Evolutionary conservation across 2,113 vertebrate species (phyloP).

Genomic region (Triplophysa tibetana): DNA sequence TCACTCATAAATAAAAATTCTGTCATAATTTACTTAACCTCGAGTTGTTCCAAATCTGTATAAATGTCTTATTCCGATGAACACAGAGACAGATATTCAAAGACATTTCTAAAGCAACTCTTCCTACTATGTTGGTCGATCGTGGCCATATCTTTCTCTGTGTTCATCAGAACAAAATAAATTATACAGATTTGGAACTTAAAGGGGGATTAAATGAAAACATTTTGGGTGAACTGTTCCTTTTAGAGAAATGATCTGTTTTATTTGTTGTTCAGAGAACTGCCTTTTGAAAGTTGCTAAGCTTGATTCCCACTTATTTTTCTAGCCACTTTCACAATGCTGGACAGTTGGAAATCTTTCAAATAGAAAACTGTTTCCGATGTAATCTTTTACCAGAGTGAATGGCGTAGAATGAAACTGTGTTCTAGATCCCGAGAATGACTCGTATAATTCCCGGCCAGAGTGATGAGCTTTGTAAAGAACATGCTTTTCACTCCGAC

Average conservation of each 20-base stretch:
- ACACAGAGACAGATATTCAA: no score
- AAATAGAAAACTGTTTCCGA: slow-evolving; percentile 23
- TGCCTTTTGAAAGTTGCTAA: not conserved
- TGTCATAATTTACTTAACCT: no score
- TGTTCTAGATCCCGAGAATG: slow-evolving; percentile 9
- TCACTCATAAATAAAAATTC: no score
- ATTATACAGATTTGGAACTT: no score
- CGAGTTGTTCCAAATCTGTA: no score
- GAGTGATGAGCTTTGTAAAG: slow-evolving; percentile 28
- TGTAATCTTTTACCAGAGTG: slow-evolving; percentile 17
- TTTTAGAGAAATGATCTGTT: not conserved
- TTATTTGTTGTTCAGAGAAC: not conserved
- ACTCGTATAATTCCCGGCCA: slow-evolving; percentile 10
- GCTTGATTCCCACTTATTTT: slow-evolving; percentile 14
- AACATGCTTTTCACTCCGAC: slow-evolving; percentile 29
- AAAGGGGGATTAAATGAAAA: no score
- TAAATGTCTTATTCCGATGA: no score
- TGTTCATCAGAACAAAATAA: no score
- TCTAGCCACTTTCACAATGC: not conserved
- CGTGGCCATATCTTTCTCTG: no score
- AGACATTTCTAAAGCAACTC: no score
- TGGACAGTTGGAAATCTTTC: slow-evolving; percentile 15
- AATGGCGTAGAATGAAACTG: slow-evolving; percentile 1
- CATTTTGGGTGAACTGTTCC: no score
- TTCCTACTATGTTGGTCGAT: no score